These are phyloP conservation scores for Archilochus colubris DNA, from an alignment of 2,113 vertebrate genomes.

Conservation along the genomic window DNA sequence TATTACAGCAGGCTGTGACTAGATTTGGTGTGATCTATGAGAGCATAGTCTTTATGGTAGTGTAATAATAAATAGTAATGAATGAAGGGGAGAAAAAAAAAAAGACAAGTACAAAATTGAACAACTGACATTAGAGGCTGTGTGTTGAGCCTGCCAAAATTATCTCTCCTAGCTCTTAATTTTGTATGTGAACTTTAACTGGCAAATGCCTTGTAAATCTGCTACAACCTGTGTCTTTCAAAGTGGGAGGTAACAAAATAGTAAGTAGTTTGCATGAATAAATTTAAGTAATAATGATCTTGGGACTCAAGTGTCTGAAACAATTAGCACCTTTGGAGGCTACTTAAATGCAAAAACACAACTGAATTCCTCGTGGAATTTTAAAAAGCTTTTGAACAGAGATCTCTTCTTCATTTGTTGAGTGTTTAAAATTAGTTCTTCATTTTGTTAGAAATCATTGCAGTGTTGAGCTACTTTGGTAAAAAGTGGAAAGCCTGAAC, in stretches of 20 bases:
- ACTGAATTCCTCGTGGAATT: background rate
- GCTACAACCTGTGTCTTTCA: background rate
- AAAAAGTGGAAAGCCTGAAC: background rate
- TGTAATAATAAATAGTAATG: background rate
- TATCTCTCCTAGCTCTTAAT: background rate
- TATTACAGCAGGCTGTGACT: background rate
- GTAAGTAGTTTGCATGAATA: background rate
- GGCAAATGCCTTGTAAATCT: background rate
- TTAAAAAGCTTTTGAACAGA: background rate
- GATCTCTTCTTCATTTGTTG: background rate
- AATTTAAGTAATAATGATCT: background rate
- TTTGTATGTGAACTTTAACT: background rate
- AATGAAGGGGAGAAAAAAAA: background rate
- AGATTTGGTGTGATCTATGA: background rate
- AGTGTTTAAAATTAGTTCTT: background rate
- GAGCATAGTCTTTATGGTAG: background rate
- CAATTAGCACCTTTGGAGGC: constrained; percentile 7
- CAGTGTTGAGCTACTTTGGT: background rate
- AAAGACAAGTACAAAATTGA: background rate
- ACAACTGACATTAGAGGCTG: background rate
- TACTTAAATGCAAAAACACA: background rate
- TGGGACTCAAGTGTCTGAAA: background rate
- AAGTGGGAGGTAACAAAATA: background rate
- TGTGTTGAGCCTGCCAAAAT: background rate
- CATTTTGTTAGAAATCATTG: background rate